Base-by-base conservation (phyloP, 2,888 invertebrate species). In the Agrotis exclamationis region DNA sequence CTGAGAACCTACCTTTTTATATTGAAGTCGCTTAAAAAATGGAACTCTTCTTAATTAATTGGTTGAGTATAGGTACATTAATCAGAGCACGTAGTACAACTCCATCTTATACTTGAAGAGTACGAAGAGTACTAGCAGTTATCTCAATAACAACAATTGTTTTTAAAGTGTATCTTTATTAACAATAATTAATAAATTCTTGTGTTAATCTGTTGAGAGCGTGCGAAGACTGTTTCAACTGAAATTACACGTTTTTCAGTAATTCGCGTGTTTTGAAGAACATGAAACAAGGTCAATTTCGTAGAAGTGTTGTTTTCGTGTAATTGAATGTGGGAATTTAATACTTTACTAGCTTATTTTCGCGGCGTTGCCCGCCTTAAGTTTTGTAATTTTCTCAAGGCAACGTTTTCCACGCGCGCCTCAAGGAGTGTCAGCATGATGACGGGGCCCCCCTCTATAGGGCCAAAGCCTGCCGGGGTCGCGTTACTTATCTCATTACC, bases 161-260 rank as follows among this genome's bases (percentile, higher is more conserved):
- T 75, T n/a, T 47, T 13, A n/a, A 13, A 56, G 45, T 44, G 2
- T 53, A 14, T 69, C 20, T 70, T 71, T 33, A 71, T 75, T 59
- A 59, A 48, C 20, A 44, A 28, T 53, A 59, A 69, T 69, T 63
- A 69, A 18, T 50, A 39, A 45, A 22, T 16, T 53, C 18, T 44
- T n/a, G 16, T 56, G 57, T n/a, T 47, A 33, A 54, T 9, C 18
- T 56, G 20, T 54, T 18, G 2, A 51, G 39, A n/a, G n/a, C 76
- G 71, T 76, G 76, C 59, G 76, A 76, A 70, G 45, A 24, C 2
- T 3, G 5, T 45, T 47, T n/a, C 9, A 5, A 51, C 50, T 39
- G 33, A 57, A 56, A 39, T 58, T 51, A 51, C 57, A 53, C 51
- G 33, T 58, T 74, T 74, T 44, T 22, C 2, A 28, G 28, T 14